Conservation (phyloP, 2,113 vertebrate genomes). For the Albula goreensis region DNA sequence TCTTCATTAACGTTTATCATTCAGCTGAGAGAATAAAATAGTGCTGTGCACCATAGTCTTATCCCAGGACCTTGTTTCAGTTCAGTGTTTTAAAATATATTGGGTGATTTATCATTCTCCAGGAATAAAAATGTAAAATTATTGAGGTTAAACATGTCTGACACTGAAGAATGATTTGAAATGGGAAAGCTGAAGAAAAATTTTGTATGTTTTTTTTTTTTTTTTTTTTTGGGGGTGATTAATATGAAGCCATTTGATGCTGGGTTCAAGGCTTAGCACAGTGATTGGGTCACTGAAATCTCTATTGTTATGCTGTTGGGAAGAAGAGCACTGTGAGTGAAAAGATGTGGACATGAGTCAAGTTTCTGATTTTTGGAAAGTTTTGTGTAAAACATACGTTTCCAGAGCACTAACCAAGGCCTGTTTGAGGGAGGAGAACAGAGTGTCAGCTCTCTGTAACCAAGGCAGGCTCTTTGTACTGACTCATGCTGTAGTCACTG, state of each 20-base stretch:
- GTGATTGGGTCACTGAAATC: background rate
- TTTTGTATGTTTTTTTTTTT: background rate
- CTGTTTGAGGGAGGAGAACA: slow-evolving; percentile 54
- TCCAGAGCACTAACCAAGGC: slow-evolving; percentile 66
- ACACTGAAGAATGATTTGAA: background rate
- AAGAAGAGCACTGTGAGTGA: background rate
- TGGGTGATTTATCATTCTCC: background rate
- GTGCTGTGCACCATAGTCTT: background rate
- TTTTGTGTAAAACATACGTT: slow-evolving; percentile 74
- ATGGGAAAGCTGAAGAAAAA: too few species aligned
- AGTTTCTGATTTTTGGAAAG: slow-evolving; percentile 76
- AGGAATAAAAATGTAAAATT: background rate
- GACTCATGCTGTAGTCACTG: slow-evolving; percentile 59
- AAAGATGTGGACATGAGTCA: slow-evolving; percentile 54
- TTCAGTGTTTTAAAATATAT: background rate
- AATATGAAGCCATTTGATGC: background rate
- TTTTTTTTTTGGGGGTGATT: too few species aligned
- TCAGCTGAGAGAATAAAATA: background rate
- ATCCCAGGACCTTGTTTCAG: background rate
- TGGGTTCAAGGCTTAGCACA: background rate
- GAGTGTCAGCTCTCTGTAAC: slow-evolving; percentile 57
- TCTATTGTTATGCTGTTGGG: background rate
- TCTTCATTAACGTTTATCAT: background rate
- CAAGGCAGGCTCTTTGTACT: slow-evolving; percentile 54
- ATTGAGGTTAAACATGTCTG: background rate